These are phyloP conservation scores for Pristionchus fissidentatus DNA, from an alignment of 2,888 invertebrate species.

Conservation along the genomic window DNA sequence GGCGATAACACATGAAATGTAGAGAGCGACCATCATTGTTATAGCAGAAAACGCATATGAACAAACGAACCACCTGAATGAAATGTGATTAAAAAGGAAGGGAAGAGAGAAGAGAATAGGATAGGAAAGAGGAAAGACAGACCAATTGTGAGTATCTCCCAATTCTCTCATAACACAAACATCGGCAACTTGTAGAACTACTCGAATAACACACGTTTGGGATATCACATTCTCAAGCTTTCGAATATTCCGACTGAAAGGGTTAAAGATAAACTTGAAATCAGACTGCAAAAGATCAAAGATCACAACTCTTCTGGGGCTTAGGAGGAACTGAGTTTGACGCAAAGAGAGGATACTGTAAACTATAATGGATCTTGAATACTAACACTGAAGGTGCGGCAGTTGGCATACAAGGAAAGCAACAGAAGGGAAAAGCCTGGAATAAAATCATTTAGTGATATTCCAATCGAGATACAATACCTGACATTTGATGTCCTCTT, in stretches of 20 bases:
- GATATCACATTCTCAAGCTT: conserved; percentile 14
- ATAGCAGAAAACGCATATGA: conserved; percentile 1
- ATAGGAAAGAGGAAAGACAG: too few relatives aligned
- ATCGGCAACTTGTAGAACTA: conserved; percentile 31
- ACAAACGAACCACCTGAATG: conserved; percentile 20
- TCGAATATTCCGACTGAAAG: not conserved
- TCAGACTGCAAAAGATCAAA: too few relatives aligned
- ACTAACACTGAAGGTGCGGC: conserved; percentile 8
- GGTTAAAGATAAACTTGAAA: not conserved
- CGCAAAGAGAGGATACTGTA: too few relatives aligned
- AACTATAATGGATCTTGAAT: not conserved
- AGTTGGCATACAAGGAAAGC: not conserved
- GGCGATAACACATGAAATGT: not conserved
- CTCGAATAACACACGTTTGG: not conserved
- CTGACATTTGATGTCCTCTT: conserved; percentile 20
- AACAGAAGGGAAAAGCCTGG: conserved; percentile 24
- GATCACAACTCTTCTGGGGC: too few relatives aligned
- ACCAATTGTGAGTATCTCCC: conserved; percentile 5
- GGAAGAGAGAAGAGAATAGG: too few relatives aligned
- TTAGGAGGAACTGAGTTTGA: too few relatives aligned
- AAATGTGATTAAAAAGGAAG: too few relatives aligned
- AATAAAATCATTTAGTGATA: too few relatives aligned
- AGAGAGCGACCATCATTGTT: not conserved
- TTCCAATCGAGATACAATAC: too few relatives aligned
- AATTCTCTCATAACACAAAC: conserved; percentile 35